Percentiles rank a stretch among this genome's conserved stretches.
Evolutionary conservation across 2,797 vertebrate species (phyloP).

Genomic region (Pogonophryne albipinna): DNA sequence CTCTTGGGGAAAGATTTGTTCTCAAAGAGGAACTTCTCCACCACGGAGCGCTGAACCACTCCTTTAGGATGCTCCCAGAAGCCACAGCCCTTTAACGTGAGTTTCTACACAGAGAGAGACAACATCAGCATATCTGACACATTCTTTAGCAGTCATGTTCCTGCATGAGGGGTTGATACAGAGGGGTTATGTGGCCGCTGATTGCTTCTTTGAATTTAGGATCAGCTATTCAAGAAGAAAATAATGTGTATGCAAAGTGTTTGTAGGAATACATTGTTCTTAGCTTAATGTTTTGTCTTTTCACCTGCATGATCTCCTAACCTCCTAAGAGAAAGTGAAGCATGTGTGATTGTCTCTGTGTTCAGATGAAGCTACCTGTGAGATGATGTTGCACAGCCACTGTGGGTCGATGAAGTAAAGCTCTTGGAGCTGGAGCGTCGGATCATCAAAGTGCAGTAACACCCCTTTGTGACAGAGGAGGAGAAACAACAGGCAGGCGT

Average conservation of each 20-base stretch:
- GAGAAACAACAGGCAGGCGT: neutral
- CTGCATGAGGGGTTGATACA: neutral
- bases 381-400: slow-evolving; percentile 97
- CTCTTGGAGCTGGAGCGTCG: slow-evolving; percentile 91
- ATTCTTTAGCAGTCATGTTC: no score
- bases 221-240: neutral
- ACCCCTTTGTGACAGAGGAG: slow-evolving; percentile 83
- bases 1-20: slow-evolving; percentile 90
- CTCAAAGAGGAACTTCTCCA: slow-evolving; percentile 91
- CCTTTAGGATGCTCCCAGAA: slow-evolving; percentile 88
- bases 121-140: neutral
- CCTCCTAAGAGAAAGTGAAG: neutral
- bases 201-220: neutral
- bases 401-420: slow-evolving; percentile 96
- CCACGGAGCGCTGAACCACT: slow-evolving; percentile 89
- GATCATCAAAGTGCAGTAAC: slow-evolving; percentile 96
- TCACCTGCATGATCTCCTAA: no score
- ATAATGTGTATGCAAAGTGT: neutral
- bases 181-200: neutral
- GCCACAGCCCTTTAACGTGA: slow-evolving; percentile 87
- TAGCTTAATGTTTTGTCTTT: neutral
- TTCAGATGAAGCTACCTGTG: slow-evolving; percentile 85
- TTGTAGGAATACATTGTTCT: neutral
- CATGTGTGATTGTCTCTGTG: neutral
- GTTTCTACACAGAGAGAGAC: slow-evolving; percentile 82